Evolutionary conservation across 2,113 vertebrate genomes (phyloP).

Genomic region (Cyprinodon brontotheroides): DNA sequence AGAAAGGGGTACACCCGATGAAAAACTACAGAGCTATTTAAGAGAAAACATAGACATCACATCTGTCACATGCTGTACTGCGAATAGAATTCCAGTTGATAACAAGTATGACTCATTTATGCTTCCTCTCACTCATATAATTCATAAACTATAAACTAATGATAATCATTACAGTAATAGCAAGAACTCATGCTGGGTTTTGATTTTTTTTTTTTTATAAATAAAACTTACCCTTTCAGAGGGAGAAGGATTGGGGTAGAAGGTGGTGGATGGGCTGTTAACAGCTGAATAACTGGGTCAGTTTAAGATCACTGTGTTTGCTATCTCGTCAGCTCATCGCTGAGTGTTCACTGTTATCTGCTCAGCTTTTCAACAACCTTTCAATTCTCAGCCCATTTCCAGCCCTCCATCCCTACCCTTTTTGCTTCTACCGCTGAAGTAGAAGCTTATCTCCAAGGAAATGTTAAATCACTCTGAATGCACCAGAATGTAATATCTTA

Average conservation of each 20-base stretch:
- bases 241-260: neutral
- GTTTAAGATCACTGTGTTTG: slow-evolving; percentile 62
- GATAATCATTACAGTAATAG: slow-evolving; percentile 11
- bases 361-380: slow-evolving; percentile 48
- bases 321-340: slow-evolving; percentile 59
- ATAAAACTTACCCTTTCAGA: neutral
- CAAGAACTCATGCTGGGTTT: slow-evolving; percentile 6
- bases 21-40: slow-evolving; percentile 54
- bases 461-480: neutral
- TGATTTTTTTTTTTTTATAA: neutral
- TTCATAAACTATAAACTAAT: slow-evolving; percentile 14
- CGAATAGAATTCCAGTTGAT: slow-evolving; percentile 36
- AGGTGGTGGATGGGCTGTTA: slow-evolving; percentile 35
- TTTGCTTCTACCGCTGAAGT: neutral
- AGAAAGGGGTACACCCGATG: slow-evolving; percentile 45
- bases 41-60: slow-evolving; percentile 54
- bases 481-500: neutral
- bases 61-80: slow-evolving; percentile 23
- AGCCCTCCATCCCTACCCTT: neutral
- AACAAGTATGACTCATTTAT: slow-evolving; percentile 21
- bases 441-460: neutral
- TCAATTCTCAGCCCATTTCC: slow-evolving; percentile 16
- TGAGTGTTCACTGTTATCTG: slow-evolving; percentile 42
- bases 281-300: slow-evolving; percentile 77
- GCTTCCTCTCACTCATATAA: slow-evolving; percentile 18